phyloP scores from a whole-genome alignment of 2,113 vertebrate species.

The Anguilla rostrata region DNA sequence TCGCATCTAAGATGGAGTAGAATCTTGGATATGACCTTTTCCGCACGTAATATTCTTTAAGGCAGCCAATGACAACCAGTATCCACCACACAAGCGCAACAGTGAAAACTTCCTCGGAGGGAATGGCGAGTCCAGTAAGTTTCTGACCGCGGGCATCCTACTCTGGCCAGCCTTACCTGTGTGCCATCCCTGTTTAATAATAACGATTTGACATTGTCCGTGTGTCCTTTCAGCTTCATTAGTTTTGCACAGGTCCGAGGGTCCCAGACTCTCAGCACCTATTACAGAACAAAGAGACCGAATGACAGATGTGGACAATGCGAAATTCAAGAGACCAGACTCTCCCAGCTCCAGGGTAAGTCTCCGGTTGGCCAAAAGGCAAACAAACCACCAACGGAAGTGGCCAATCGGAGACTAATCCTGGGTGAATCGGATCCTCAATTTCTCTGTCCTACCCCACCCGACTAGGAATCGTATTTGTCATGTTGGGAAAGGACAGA shows the following conservation, averaged over 20 bases:
- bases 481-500: not conserved
- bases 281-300: not conserved
- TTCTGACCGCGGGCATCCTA: not conserved
- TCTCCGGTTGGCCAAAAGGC: not conserved
- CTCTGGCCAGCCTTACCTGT: conserved; percentile 72
- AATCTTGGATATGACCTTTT: too few species aligned
- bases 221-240: conserved; percentile 98
- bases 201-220: conserved; percentile 93
- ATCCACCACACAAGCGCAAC: not conserved
- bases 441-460: not conserved
- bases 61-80: not conserved
- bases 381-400: not conserved
- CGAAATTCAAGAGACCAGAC: not conserved
- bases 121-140: not conserved
- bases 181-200: conserved; percentile 93
- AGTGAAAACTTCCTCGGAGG: not conserved
- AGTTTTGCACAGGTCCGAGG: conserved; percentile 95
- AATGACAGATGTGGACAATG: not conserved
- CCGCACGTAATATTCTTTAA: not conserved
- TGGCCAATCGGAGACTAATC: conserved; percentile 1
- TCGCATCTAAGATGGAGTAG: too few species aligned
- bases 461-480: not conserved
- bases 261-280: conserved; percentile 97
- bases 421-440: not conserved
- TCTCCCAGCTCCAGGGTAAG: not conserved